phyloP scores from a whole-genome alignment of 2,113 vertebrate genomes.

The Petroica traversi region DNA sequence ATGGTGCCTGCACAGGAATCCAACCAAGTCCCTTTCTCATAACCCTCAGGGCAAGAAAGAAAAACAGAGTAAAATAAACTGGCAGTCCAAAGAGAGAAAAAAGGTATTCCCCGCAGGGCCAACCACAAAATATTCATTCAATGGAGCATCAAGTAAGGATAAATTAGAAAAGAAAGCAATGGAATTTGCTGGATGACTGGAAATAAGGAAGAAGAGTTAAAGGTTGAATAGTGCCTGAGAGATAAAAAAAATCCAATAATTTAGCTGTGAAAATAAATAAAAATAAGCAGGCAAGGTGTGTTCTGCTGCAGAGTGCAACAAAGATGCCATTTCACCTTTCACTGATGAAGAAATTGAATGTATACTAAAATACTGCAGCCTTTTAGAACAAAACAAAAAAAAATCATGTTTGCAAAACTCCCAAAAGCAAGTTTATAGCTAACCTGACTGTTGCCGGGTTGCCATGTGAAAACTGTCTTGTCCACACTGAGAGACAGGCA shows the following conservation, averaged over 20 bases:
- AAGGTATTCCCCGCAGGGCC: background rate
- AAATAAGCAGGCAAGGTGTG: background rate
- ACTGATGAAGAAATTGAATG: background rate
- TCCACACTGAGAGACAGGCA: accelerated
- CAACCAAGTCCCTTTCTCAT: background rate
- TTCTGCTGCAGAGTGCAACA: background rate
- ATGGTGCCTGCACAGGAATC: background rate
- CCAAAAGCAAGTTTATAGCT: background rate
- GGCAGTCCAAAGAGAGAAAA: background rate
- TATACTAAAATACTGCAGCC: background rate
- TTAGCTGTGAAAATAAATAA: background rate
- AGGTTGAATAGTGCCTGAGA: background rate
- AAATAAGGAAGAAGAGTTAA: background rate
- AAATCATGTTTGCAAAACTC: background rate
- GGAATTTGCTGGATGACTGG: background rate
- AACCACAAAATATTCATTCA: background rate
- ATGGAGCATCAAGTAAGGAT: background rate
- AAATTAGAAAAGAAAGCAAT: background rate
- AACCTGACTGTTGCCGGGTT: background rate
- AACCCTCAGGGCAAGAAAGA: background rate
- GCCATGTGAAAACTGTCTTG: background rate
- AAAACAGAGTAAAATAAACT: background rate
- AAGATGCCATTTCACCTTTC: background rate
- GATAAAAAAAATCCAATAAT: background rate
- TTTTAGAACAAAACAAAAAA: background rate